Base-by-base conservation (phyloP, 2,888 invertebrate genomes). In the Eristalinus aeneus region DNA sequence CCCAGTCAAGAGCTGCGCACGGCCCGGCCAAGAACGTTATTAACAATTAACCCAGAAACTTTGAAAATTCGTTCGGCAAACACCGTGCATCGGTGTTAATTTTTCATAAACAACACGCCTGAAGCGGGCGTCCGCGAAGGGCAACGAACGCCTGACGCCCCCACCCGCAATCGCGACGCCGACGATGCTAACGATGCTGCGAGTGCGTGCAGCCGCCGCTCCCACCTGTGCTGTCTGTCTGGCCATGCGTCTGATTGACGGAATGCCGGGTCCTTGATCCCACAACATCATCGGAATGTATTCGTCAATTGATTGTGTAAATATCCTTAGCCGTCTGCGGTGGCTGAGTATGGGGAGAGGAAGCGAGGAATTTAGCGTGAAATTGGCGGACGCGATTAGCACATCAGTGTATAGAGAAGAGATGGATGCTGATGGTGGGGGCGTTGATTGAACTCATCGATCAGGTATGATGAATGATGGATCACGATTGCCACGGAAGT, bases 1-100 rank as follows among this genome's bases (percentile, higher is more conserved):
- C 46, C 16, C 4, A 16, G 16, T 16, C 46, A 16, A 46, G 46
- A 46, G 46, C 39, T 6, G 0, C 2, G 36, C 36, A 60, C 27
- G 56, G 22, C 72, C 27, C 11, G 23, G 11, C 8, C 22, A 22
- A 23, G 22, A 56, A 46, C 54, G 46, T 65, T 46, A 71, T 72
- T 72, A 78, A 71, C 71, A 46, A 71, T 64, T 64, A 71, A 76
- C 76, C 63, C 64, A 78, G 78, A 64, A 64, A 58, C 12, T 58
- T 60, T 64, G 61, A 71, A 71, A 61, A 76, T 76, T 76, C 53
- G 10, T 60, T 27, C 53, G 32, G 60, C 36, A 68, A 76, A 76
- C 75, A 61, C 16, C 9, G 58, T 27, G 27, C 46, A 23, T 68
- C 46, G 46, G 46, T 16, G 46, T 16, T 46, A 46, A 46, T 46